Evolutionary conservation across 2,113 vertebrate genomes (phyloP).

Genomic region (Pterocles orientalis): DNA sequence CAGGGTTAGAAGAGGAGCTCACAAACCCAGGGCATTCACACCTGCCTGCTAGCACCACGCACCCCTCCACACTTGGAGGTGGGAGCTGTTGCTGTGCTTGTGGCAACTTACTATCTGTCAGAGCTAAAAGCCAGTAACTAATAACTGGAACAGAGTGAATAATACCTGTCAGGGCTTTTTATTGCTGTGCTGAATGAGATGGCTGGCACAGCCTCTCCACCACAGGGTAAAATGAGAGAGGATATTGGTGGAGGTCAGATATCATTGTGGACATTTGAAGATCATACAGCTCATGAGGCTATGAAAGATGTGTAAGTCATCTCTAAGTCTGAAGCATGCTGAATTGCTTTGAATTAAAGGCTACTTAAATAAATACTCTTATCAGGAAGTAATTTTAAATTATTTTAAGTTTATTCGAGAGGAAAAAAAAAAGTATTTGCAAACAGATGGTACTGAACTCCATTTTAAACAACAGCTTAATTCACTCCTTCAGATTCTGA

Average conservation of each 20-base stretch:
- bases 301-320: neutral
- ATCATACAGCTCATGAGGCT: neutral
- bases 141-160: neutral
- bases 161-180: neutral
- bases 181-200: neutral
- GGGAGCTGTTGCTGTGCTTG: neutral
- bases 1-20: neutral
- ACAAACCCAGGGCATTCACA: fast-evolving
- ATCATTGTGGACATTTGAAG: neutral
- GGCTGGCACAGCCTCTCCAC: neutral
- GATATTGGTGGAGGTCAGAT: neutral
- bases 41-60: neutral
- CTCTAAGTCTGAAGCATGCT: neutral
- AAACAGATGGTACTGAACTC: neutral
- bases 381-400: neutral
- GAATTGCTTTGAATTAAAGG: neutral
- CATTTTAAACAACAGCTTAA: neutral
- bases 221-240: neutral
- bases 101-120: neutral
- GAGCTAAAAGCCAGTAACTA: neutral
- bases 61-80: fast-evolving
- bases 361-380: neutral
- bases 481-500: neutral
- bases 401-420: neutral
- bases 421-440: neutral